phyloP scores from a whole-genome alignment of 2,888 invertebrate genomes.

The Lasius fuliginosus region DNA sequence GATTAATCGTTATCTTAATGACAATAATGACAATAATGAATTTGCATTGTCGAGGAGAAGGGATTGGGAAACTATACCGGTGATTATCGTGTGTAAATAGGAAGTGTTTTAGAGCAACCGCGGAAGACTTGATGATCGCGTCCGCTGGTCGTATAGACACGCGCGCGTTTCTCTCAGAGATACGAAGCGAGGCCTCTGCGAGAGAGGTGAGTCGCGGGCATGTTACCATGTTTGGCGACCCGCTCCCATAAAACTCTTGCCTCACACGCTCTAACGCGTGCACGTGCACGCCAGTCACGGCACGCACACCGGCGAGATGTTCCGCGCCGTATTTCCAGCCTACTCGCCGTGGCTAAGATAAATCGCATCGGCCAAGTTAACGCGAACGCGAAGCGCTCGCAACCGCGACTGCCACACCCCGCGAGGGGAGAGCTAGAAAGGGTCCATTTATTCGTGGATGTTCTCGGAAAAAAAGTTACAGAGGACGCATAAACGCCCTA shows the following conservation, averaged over 20 bases:
- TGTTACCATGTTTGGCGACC: constrained; percentile 81
- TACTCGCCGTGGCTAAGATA: constrained; percentile 67
- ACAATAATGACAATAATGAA: background rate
- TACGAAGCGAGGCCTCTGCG: constrained; percentile 38
- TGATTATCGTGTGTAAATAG: background rate
- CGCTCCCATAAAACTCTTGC: constrained; percentile 81
- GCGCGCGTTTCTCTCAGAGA: constrained; percentile 19
- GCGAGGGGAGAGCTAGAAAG: background rate
- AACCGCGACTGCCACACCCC: constrained; percentile 60
- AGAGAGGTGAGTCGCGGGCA: constrained; percentile 66
- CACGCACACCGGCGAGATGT: constrained; percentile 32
- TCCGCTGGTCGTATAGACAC: constrained; percentile 1
- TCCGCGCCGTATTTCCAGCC: constrained; percentile 58
- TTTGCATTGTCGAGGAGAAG: background rate
- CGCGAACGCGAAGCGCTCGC: constrained; percentile 59
- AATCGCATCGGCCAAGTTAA: constrained; percentile 70
- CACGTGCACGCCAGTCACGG: constrained; percentile 38
- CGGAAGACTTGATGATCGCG: constrained; percentile 9
- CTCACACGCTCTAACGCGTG: constrained; percentile 62
- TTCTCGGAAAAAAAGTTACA: background rate
- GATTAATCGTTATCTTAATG: background rate
- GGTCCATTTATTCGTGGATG: constrained; percentile 25
- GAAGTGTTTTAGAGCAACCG: constrained; percentile 23
- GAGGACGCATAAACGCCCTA: background rate
- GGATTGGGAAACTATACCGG: background rate